These are phyloP conservation scores for Coturnix japonica DNA, from an alignment of 2,113 vertebrate genomes.

Conservation along the genomic window DNA sequence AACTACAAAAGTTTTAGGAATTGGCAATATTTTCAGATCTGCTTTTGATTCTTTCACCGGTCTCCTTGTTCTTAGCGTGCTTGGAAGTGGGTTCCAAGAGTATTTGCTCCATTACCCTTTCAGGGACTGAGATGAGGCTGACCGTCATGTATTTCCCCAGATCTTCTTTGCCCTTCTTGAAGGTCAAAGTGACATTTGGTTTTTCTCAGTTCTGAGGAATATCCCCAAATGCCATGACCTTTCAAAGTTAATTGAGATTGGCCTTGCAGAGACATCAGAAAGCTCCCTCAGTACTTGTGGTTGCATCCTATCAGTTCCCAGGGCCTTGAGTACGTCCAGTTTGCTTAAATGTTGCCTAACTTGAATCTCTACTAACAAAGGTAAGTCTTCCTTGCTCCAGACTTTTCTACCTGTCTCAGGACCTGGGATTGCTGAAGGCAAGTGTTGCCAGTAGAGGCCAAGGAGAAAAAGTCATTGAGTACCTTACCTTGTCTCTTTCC, in stretches of 20 bases:
- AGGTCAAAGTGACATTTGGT: background rate
- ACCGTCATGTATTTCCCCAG: background rate
- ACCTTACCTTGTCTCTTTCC: fast-evolving
- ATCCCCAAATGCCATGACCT: background rate
- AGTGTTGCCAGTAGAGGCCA: background rate
- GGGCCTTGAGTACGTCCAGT: background rate
- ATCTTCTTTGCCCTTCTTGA: background rate
- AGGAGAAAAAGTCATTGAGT: background rate
- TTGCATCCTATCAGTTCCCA: background rate
- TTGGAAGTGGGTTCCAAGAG: background rate
- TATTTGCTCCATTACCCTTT: background rate
- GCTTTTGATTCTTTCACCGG: background rate
- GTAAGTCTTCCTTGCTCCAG: background rate
- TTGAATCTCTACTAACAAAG: background rate
- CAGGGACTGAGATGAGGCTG: background rate
- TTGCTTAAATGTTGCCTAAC: background rate
- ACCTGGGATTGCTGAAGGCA: background rate
- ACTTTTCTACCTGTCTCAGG: background rate
- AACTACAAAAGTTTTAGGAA: background rate
- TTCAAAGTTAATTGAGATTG: background rate
- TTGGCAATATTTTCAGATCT: background rate
- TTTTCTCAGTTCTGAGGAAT: background rate
- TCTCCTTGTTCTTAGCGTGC: background rate
- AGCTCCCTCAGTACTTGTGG: background rate
- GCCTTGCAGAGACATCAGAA: background rate